Evolutionary conservation across 2,797 vertebrate genomes (phyloP), one percentile per base, ranked within the genome.

Genomic region (Peromyscus attwateri): DNA sequence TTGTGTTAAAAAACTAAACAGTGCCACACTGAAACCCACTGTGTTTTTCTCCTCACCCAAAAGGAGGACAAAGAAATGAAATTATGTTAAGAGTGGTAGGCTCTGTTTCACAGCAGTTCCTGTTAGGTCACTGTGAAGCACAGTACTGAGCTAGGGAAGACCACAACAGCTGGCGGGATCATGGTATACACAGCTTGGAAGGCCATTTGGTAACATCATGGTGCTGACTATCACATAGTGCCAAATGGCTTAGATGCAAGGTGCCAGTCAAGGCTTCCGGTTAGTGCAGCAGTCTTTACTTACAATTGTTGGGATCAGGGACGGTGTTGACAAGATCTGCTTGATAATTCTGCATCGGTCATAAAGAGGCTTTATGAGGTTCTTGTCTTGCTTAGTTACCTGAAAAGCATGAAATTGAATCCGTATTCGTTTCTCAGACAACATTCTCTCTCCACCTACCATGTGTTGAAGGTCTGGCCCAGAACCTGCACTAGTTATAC

Each of bases 321-420:
- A 98, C 27, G 99, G 98, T 14, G 99, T 92, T 14, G 98, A 98
- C n/a, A 99, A 98, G 88, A 99, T 98, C 98, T 99, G 99, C 98
- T 99, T 99, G 97, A 99, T 98, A 85, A 99, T 99, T 96, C 99
- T 98, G 97, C 99, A 99, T 93, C 99, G 98, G 96, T 99, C 99
- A 0, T 99, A 99, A 77, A 99, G 98, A 70, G 99, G 99, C 95
- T 99, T 99, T 99, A 99, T 99, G 95, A 99, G 98, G 94, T 98
- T 99, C 90, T 99, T 99, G 95, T 99, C 99, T 98, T 99, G 99
- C 95, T 99, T 99, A 94, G 97, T 99, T 89, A 98, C 99, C 99
- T 99, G 97, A 96, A 98, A 98, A 98, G 98, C 97, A 98, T 83
- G 23, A 87, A 75, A 96, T 71, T 3, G 66, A 70, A 94, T 97